These are phyloP conservation scores for Camponotus pennsylvanicus DNA, from an alignment of 1,140 invertebrate species.

Conservation along the genomic window DNA sequence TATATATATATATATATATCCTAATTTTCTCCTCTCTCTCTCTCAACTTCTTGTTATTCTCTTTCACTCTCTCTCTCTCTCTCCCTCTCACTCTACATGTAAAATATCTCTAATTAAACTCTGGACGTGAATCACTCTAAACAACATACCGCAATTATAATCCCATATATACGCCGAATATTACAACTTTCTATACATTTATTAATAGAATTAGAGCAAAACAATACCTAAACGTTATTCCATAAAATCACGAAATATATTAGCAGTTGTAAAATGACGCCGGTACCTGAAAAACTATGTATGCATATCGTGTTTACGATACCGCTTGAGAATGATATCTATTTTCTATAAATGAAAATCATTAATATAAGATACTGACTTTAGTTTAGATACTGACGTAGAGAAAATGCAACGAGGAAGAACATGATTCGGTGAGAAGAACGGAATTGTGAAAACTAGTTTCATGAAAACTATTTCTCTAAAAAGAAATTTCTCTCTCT, in stretches of 20 bases:
- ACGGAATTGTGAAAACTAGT: constrained; percentile 43
- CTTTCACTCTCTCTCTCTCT: neutral
- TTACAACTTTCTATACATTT: constrained; percentile 63
- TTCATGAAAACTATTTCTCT: constrained; percentile 41
- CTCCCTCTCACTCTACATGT: constrained; percentile 61
- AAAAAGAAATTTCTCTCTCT: neutral
- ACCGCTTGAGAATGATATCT: constrained; percentile 24
- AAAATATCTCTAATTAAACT: constrained; percentile 75
- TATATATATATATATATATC: constrained; percentile 54
- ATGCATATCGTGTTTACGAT: constrained; percentile 11
- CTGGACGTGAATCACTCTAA: constrained; percentile 76
- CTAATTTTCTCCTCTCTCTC: constrained; percentile 9
- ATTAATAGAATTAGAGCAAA: constrained; percentile 73
- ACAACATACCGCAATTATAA: constrained; percentile 71
- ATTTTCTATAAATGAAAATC: constrained; percentile 12
- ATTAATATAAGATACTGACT: constrained; percentile 5
- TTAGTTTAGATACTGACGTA: constrained; percentile 39
- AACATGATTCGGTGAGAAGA: constrained; percentile 69
- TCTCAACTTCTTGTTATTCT: neutral
- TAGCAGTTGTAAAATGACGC: constrained; percentile 29
- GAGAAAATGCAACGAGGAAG: constrained; percentile 70
- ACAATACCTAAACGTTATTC: constrained; percentile 76
- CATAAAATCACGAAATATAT: constrained; percentile 68
- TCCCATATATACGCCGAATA: constrained; percentile 51
- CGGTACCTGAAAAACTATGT: constrained; percentile 30